These are phyloP conservation scores for Montipora capitata DNA, from an alignment of 92 coral and sea anemone species.

Conservation along the genomic window DNA sequence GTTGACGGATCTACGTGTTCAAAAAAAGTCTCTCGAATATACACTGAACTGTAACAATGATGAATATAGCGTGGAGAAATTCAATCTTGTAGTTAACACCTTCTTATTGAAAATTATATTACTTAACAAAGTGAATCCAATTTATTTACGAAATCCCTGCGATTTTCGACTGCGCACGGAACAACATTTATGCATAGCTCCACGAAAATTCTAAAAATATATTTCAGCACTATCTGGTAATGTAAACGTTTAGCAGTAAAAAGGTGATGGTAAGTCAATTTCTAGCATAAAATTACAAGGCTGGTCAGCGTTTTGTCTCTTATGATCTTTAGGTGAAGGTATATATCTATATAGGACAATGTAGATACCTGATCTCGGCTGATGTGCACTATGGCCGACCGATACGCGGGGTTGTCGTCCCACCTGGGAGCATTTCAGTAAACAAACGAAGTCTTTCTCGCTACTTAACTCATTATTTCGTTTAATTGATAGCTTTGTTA, in stretches of 20 bases:
- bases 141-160: background rate
- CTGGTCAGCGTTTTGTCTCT: background rate
- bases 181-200: background rate
- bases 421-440: too few relatives aligned
- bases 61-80: background rate
- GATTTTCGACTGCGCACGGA: background rate
- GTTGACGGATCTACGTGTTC: background rate
- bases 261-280: too few relatives aligned
- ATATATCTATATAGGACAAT: too few relatives aligned
- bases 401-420: background rate
- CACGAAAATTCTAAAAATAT: background rate
- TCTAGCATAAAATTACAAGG: too few relatives aligned
- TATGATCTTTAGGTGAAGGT: too few relatives aligned
- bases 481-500: conserved; percentile 42
- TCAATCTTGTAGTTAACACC: background rate
- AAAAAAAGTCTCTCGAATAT: background rate
- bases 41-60: background rate
- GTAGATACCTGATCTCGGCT: too few relatives aligned
- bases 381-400: too few relatives aligned
- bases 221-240: background rate
- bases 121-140: background rate
- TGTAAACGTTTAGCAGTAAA: background rate
- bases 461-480: conserved; percentile 32
- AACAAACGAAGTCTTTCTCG: conserved; percentile 3
- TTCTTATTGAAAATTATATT: background rate